Conservation (phyloP, 2,888 invertebrate species). For the Dusona sp. region DNA sequence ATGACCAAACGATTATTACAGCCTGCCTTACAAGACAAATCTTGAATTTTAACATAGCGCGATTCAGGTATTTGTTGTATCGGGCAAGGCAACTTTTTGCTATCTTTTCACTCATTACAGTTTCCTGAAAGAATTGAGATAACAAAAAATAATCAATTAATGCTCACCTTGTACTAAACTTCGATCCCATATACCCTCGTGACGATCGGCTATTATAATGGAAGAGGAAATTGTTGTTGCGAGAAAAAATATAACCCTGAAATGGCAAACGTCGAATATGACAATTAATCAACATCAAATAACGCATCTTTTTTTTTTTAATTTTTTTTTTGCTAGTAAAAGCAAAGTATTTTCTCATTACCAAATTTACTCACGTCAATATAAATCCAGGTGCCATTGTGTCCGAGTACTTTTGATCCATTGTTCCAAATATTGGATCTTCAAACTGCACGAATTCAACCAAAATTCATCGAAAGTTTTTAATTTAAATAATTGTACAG, state of each 20-base stretch:
- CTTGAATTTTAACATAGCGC: not conserved
- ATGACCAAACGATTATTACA: conserved; percentile 50
- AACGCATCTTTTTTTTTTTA: not conserved
- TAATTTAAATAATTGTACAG: conserved; percentile 2
- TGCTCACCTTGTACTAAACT: conserved; percentile 90
- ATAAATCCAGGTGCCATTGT: conserved; percentile 95
- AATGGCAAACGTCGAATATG: conserved; percentile 67
- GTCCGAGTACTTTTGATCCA: conserved; percentile 89
- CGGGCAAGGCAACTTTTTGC: not conserved
- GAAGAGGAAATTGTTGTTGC: conserved; percentile 93
- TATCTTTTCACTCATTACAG: not conserved
- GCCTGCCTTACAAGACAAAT: conserved; percentile 14
- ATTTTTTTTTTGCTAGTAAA: not conserved
- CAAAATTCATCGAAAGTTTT: not conserved
- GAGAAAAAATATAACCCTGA: conserved; percentile 93
- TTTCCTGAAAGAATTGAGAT: not conserved
- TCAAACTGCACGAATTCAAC: conserved; percentile 85
- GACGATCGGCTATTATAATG: conserved; percentile 91
- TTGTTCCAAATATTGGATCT: conserved; percentile 89
- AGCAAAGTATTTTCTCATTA: not conserved
- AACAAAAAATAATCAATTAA: not conserved
- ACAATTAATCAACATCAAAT: not conserved
- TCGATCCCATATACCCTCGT: conserved; percentile 95
- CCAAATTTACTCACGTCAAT: conserved; percentile 88
- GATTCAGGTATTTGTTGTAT: not conserved